Percentiles rank a stretch among this genome's conserved stretches.
These are phyloP conservation scores for Choloepus didactylus DNA, from an alignment of 2,797 vertebrate species.

Conservation along the genomic window DNA sequence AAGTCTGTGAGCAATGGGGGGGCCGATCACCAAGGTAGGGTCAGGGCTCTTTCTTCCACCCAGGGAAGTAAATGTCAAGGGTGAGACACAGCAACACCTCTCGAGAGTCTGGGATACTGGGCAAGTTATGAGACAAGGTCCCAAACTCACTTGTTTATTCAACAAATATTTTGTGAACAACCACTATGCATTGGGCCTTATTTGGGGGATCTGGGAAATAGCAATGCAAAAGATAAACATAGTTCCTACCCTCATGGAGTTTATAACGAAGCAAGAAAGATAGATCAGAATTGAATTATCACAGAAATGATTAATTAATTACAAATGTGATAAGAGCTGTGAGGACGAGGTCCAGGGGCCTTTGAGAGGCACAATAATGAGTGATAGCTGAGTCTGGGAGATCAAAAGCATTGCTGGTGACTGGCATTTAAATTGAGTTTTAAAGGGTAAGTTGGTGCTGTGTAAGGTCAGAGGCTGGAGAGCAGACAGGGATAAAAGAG, in stretches of 20 bases:
- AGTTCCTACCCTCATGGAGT: neutral
- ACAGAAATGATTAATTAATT: neutral
- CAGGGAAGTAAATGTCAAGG: neutral
- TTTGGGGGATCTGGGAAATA: neutral
- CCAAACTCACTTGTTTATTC: neutral
- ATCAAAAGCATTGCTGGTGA: accelerated
- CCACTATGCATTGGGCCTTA: accelerated
- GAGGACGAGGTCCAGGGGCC: neutral
- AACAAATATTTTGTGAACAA: neutral
- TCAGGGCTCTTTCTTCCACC: neutral
- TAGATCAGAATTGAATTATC: neutral
- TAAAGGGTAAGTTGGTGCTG: neutral
- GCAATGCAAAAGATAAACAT: neutral
- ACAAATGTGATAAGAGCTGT: neutral
- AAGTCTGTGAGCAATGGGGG: neutral
- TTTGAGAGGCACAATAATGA: neutral
- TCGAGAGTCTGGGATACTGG: neutral
- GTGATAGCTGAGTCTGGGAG: neutral
- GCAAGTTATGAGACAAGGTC: neutral
- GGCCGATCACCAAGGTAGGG: neutral
- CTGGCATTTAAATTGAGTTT: neutral
- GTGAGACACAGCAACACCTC: neutral
- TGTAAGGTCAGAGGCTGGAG: neutral
- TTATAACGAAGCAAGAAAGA: neutral
- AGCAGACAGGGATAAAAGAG: neutral